These are phyloP conservation scores for Ophioderma brevispina DNA, from an alignment of 35 echinoderm and acorn worm species.

Conservation along the genomic window DNA sequence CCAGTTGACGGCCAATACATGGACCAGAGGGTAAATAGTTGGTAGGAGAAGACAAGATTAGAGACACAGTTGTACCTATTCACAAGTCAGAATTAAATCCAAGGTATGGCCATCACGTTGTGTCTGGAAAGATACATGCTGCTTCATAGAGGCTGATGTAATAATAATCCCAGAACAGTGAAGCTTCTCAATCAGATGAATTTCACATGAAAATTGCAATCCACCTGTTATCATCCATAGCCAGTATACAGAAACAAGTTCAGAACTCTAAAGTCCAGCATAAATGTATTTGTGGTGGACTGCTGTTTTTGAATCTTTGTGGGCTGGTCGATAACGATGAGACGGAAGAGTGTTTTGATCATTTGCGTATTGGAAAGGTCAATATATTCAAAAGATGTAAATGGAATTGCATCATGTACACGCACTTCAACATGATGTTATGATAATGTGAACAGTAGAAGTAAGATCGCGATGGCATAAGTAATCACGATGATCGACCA, in stretches of 20 bases:
- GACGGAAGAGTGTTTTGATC: background rate
- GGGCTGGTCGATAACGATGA: background rate
- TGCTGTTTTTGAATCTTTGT: background rate
- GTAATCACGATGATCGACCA: conserved; percentile 61
- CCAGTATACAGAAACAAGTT: background rate
- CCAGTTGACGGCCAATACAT: background rate
- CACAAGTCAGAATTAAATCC: background rate
- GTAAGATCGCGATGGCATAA: conserved; percentile 59
- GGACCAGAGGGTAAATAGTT: background rate
- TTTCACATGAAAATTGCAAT: conserved; percentile 65
- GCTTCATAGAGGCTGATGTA: conserved; percentile 17
- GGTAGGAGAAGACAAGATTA: background rate
- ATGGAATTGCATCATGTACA: background rate
- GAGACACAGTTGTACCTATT: background rate
- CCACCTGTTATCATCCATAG: conserved; percentile 29
- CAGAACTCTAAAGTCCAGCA: conserved; percentile 20
- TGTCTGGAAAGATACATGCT: conserved; percentile 21
- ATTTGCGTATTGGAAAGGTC: background rate
- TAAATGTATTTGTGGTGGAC: background rate
- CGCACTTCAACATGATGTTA: conserved; percentile 39
- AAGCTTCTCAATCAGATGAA: conserved; percentile 18
- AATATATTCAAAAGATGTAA: too few species aligned
- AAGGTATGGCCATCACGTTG: conserved; percentile 49
- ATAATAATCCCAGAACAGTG: conserved; percentile 32
- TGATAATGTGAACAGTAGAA: conserved; percentile 43